These are phyloP conservation scores for Calvadosia cruxmelitensis DNA, from an alignment of 30 jellyfish, hydroid and myxozoan species.

Conservation along the genomic window DNA sequence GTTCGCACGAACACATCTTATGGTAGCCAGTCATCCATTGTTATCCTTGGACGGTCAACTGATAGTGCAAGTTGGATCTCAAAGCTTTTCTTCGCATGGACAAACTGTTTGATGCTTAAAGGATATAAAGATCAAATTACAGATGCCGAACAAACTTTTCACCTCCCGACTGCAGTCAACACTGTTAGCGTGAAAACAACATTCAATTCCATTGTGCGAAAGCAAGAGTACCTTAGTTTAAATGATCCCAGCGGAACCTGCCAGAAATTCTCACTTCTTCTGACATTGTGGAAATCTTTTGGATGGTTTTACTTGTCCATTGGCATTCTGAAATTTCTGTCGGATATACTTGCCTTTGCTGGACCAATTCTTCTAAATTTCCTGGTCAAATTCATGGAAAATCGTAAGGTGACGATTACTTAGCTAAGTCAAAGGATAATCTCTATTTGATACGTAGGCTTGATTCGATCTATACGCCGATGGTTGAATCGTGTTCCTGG, in stretches of 20 bases:
- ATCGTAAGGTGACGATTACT: conserved; percentile 55
- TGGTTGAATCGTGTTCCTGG: no score
- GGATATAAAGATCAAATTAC: conserved; percentile 40
- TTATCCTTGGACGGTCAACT: conserved; percentile 76
- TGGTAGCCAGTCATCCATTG: conserved; percentile 22
- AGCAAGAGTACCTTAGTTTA: conserved; percentile 7
- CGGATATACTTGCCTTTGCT: conserved; percentile 65
- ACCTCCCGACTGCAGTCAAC: conserved; percentile 45
- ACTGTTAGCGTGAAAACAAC: conserved; percentile 47
- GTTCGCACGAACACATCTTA: conserved; percentile 14
- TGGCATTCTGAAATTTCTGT: conserved; percentile 71
- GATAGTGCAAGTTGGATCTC: conserved; percentile 43
- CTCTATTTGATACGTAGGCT: no score
- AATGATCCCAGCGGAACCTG: conserved; percentile 9
- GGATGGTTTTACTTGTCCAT: conserved; percentile 55
- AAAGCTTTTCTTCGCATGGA: conserved; percentile 58
- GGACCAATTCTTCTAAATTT: conserved; percentile 72
- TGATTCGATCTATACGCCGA: no score
- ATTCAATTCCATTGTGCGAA: conserved; percentile 41
- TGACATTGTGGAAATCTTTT: conserved; percentile 46
- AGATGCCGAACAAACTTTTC: conserved; percentile 50
- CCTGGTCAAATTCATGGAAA: conserved; percentile 68
- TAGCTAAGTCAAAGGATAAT: no score
- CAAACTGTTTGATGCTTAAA: conserved; percentile 48
- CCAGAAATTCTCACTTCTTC: conserved; percentile 31